Conservation (phyloP, 2,888 invertebrate species). For the Merodon equestris region DNA sequence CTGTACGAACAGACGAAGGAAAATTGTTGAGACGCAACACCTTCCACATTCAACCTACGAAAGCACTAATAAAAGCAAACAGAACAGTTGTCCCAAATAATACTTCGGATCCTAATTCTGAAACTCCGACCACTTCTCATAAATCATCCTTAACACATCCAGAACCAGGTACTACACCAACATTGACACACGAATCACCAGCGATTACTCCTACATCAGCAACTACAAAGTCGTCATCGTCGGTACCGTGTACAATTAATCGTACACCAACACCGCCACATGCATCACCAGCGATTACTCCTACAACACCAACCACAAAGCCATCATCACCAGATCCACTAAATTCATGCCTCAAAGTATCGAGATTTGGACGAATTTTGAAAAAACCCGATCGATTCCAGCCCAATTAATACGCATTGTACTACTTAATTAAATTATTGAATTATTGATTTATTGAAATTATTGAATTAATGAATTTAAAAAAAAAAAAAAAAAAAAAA, state of each 20-base stretch:
- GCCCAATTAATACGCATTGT: background rate
- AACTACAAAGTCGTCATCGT: constrained; percentile 3
- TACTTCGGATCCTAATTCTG: constrained; percentile 4
- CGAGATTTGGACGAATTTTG: constrained; percentile 21
- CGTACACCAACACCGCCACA: too few species aligned
- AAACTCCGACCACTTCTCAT: background rate
- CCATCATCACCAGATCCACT: too few species aligned
- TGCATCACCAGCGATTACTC: too few species aligned
- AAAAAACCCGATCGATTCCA: constrained; percentile 6
- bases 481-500: too few species aligned
- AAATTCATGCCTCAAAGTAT: constrained; percentile 16
- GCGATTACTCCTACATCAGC: background rate
- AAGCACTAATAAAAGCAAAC: constrained; percentile 29
- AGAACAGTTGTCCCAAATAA: constrained; percentile 25
- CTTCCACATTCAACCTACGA: constrained; percentile 51
- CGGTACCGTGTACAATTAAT: too few species aligned
- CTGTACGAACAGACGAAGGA: constrained; percentile 42
- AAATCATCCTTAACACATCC: constrained; percentile 5
- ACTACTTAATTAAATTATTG: too few species aligned
- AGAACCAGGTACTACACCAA: background rate
- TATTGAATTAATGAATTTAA: too few species aligned
- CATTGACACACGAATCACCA: constrained; percentile 9
- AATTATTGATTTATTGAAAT: too few species aligned
- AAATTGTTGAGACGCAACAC: constrained; percentile 53
- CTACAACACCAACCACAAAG: too few species aligned